Conservation (phyloP, 2,888 invertebrate genomes). For the Drosophila algonquin region DNA sequence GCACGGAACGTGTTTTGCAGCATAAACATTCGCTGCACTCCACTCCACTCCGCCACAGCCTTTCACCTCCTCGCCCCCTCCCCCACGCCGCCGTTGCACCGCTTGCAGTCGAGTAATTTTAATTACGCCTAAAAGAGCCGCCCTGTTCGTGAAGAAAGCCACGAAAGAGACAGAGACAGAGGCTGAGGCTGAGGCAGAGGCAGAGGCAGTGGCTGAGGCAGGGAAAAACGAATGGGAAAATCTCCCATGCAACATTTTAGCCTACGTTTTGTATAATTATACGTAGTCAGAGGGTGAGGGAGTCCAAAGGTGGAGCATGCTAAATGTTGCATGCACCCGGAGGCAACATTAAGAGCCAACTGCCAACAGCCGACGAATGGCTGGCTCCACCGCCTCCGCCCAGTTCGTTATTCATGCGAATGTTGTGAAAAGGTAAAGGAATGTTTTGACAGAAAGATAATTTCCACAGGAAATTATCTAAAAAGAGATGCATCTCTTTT, state of each 20-base stretch:
- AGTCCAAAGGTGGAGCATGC: conserved; percentile 58
- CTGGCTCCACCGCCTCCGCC: conserved; percentile 21
- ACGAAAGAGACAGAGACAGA: conserved; percentile 27
- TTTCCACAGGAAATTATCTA: conserved; percentile 51
- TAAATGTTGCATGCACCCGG: conserved; percentile 75
- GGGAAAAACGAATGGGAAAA: conserved; percentile 27
- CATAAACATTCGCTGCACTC: conserved; percentile 65
- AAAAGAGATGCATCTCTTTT: conserved; percentile 20
- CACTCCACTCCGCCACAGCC: too few species aligned
- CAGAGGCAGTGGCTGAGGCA: not conserved
- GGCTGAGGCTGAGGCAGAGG: not conserved
- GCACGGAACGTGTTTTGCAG: conserved; percentile 72
- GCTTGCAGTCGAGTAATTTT: conserved; percentile 73
- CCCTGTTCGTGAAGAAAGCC: conserved; percentile 64
- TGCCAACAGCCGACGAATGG: conserved; percentile 55
- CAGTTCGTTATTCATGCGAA: conserved; percentile 44
- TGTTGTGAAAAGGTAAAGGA: conserved; percentile 35
- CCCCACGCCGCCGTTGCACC: not conserved
- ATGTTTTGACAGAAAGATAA: conserved; percentile 30
- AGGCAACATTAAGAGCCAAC: conserved; percentile 59
- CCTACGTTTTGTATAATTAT: conserved; percentile 45
- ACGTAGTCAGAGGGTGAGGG: conserved; percentile 2
- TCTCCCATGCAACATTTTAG: conserved; percentile 42
- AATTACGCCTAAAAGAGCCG: conserved; percentile 80
- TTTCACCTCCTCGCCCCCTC: too few species aligned